A percentile compares a stretch with the other conserved stretches of the same genome.
Evolutionary conservation across 2,797 vertebrate species (phyloP).

Genomic region (Danio tinwini): DNA sequence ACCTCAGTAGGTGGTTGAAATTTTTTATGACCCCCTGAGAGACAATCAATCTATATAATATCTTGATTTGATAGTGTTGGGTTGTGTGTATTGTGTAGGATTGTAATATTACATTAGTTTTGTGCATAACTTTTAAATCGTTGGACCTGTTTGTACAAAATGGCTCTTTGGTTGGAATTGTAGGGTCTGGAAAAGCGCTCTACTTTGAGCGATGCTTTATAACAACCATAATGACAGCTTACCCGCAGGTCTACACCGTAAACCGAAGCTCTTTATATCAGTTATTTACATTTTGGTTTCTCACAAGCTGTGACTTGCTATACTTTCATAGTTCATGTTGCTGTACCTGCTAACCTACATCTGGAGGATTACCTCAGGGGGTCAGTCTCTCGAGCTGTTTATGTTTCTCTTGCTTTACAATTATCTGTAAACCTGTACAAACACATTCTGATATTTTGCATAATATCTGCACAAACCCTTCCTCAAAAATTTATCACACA

Average conservation of each 20-base stretch:
- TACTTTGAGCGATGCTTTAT: background rate
- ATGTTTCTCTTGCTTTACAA: conserved; percentile 6
- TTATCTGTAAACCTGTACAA: conserved; percentile 4
- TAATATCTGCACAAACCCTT: background rate
- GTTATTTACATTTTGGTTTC: conserved; percentile 28
- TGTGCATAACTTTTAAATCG: background rate
- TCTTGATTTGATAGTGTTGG: background rate
- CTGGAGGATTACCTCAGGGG: background rate
- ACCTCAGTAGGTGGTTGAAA: no score
- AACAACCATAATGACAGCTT: conserved; percentile 5
- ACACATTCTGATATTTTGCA: background rate
- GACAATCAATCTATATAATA: no score
- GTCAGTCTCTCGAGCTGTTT: background rate
- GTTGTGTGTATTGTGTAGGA: background rate
- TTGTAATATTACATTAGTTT: background rate
- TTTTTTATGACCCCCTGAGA: no score
- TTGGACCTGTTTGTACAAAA: background rate
- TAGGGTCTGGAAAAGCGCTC: background rate
- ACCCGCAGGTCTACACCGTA: conserved; percentile 11
- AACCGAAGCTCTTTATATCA: background rate
- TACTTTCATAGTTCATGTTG: conserved; percentile 1
- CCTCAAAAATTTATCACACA: background rate
- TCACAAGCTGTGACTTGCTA: conserved; percentile 14
- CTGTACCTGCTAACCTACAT: conserved; percentile 2
- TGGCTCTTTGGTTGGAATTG: background rate